phyloP scores from a whole-genome alignment of 1,140 invertebrate genomes.

The Polypedilum vanderplanki region DNA sequence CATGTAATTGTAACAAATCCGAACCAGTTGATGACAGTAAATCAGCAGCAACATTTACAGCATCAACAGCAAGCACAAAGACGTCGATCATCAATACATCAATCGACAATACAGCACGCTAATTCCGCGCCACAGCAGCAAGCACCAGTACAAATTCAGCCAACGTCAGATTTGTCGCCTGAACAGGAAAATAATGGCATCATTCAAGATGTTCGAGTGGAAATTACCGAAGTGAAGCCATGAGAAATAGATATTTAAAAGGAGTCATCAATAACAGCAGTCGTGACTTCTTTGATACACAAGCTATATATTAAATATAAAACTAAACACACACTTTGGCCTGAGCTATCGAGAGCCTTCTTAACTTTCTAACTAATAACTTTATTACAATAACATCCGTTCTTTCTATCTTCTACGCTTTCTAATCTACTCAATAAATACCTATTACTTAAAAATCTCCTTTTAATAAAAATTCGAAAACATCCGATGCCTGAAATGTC shows the following conservation, averaged over 20 bases:
- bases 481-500: no score
- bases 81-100: not conserved
- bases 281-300: not conserved
- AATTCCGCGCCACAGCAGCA: not conserved
- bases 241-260: not conserved
- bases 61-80: slow-evolving; percentile 8
- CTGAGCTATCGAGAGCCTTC: slow-evolving; percentile 7
- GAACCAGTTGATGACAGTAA: not conserved
- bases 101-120: not conserved
- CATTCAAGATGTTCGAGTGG: slow-evolving; percentile 24
- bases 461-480: no score
- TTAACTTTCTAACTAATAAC: not conserved
- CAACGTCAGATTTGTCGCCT: not conserved
- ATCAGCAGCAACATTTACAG: slow-evolving; percentile 1
- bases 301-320: not conserved
- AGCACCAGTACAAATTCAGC: not conserved
- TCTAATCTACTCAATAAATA: not conserved
- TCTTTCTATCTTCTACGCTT: slow-evolving; percentile 8
- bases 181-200: not conserved
- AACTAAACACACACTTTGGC: slow-evolving; percentile 13
- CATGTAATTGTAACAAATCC: not conserved
- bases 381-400: not conserved
- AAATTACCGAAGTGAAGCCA: slow-evolving; percentile 16
- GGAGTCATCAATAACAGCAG: not conserved
- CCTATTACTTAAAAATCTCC: not conserved